phyloP scores from a whole-genome alignment of 2,888 invertebrate genomes.

The Coelopa pilipes region DNA sequence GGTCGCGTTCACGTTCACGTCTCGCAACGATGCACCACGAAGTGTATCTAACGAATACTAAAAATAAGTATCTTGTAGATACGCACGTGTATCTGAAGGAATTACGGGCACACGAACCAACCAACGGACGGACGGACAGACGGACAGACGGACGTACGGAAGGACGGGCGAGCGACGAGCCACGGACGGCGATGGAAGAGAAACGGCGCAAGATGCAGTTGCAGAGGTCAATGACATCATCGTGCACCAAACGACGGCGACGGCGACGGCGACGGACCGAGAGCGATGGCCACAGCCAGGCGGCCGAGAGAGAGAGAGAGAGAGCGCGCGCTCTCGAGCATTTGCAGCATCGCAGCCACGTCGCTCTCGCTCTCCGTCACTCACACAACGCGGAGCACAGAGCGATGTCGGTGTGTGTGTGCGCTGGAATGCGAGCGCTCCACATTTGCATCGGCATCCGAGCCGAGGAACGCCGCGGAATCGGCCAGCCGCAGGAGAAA shows the following conservation, averaged over 20 bases:
- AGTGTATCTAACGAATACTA: constrained; percentile 29
- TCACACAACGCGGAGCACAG: neutral
- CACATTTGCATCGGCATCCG: constrained; percentile 26
- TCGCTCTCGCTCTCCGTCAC: too few relatives aligned
- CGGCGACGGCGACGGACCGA: neutral
- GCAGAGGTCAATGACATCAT: constrained; percentile 38
- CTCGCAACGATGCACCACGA: constrained; percentile 13
- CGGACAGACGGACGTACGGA: constrained; percentile 9
- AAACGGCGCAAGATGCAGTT: constrained; percentile 31
- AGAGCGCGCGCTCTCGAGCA: constrained; percentile 1
- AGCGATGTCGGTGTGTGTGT: neutral
- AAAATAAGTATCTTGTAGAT: constrained; percentile 35
- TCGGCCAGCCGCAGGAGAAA: constrained; percentile 4
- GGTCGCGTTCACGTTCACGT: too few relatives aligned
- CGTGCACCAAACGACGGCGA: constrained; percentile 28
- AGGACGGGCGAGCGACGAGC: neutral
- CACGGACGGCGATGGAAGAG: neutral
- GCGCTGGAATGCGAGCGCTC: constrained; percentile 22
- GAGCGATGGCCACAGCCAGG: constrained; percentile 9
- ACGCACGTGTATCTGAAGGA: constrained; percentile 36
- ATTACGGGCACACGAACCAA: constrained; percentile 31
- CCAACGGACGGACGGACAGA: constrained; percentile 15
- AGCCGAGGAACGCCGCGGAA: constrained; percentile 6
- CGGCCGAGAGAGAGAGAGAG: constrained; percentile 9
- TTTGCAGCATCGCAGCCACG: constrained; percentile 15